Base-by-base conservation (phyloP, 2,113 vertebrate species). In the Lycaon pictus region DNA sequence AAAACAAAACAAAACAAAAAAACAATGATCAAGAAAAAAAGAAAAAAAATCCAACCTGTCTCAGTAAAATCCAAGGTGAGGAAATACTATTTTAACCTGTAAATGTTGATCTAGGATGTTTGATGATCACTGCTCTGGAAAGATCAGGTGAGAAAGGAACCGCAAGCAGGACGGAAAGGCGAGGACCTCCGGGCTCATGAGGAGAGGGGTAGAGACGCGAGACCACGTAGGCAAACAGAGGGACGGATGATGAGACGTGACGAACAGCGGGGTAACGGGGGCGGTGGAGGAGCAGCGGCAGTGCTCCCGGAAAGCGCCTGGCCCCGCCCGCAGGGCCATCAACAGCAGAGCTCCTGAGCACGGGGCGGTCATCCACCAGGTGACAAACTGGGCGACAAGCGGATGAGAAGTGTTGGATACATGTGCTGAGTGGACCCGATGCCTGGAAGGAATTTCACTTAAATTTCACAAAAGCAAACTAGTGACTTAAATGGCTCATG, bases 11-110 rank as follows among this genome's bases (percentile, higher is more conserved):
- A 7, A 43, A 43, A 43, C 43, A 43, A 43, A 43, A 43, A 43
- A 43, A 43, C 43, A 58, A 77, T 1, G 56, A 23, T 63, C 19
- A 11, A 95, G 63, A 90, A 62, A 22, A 35, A 69, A 67, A 60
- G 92, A 86, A 90, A 67, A 60, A 94, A 86, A 90, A 56, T 82
- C 79, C 69, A 63, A 81, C 19, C 17, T 74, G 48, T 79, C 19
- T 89, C n/a, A 32, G 4, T 35, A 81, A 96, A 96, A 35, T 25
- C 37, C 8, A 80, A 63, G 19, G 53, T 76, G 19, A 55, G 7
- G 11, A 37, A 65, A 80, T 90, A 67, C 80, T 76, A 92, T 58
- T 72, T 72, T 76, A 79, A 51, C 25, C 90, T 88, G 62, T 93
- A 80, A 53, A 11, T 56, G 37, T 53, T 63, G 79, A 77, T 72